A percentile compares a stretch with the other conserved stretches of the same genome.
Evolutionary conservation across 2,888 invertebrate species (phyloP).

Genomic region (Platycheirus albimanus): DNA sequence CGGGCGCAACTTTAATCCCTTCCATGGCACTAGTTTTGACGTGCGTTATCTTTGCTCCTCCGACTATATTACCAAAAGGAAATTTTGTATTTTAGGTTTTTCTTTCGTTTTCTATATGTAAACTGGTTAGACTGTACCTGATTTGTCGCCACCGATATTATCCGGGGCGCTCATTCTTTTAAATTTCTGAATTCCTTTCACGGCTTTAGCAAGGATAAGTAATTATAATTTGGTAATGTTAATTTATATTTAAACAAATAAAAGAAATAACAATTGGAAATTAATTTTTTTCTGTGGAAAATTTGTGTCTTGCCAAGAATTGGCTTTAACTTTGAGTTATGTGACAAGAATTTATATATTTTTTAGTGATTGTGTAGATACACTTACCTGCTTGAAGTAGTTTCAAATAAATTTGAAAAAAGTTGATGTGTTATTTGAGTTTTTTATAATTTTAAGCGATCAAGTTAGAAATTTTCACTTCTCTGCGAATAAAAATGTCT

Average conservation of each 20-base stretch:
- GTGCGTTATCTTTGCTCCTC: conserved; percentile 84
- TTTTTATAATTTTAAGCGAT: conserved; percentile 39
- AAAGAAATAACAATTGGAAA: conserved; percentile 15
- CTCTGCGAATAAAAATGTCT: conserved; percentile 68
- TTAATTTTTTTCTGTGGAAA: conserved; percentile 13
- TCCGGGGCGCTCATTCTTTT: conserved; percentile 75
- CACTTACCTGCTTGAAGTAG: conserved; percentile 33
- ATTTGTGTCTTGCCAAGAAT: conserved; percentile 27
- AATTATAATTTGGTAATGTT: background rate
- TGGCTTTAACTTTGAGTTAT: conserved; percentile 16
- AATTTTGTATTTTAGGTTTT: too few species aligned
- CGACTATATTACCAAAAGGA: too few species aligned
- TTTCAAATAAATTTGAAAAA: conserved; percentile 5
- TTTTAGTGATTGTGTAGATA: background rate
- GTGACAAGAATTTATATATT: background rate
- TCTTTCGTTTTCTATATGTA: conserved; percentile 20
- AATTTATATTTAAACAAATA: background rate
- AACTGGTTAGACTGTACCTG: conserved; percentile 60
- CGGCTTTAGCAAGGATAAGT: conserved; percentile 6
- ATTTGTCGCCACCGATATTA: conserved; percentile 70
- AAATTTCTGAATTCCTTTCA: conserved; percentile 52
- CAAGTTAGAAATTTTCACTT: conserved; percentile 46
- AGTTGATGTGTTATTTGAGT: conserved; percentile 13
- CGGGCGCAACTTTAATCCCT: conserved; percentile 78
- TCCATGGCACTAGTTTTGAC: conserved; percentile 83